Conservation (phyloP, 2,113 vertebrate species). For the Hemicordylus capensis region DNA sequence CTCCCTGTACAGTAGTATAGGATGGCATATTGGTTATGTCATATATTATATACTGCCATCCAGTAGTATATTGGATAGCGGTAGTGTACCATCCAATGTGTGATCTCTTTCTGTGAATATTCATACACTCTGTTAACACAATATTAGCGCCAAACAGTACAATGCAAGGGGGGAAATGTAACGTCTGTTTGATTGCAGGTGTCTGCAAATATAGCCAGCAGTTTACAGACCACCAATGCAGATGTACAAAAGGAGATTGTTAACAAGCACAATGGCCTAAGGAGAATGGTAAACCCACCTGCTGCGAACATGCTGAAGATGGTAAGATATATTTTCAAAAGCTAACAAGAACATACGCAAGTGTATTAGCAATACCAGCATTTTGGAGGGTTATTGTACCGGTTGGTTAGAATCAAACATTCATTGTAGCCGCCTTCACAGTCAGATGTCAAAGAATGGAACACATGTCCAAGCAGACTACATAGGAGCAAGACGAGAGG, state of each 20-base stretch:
- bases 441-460: no score
- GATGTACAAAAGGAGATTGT: conserved; percentile 61
- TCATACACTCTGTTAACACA: neutral
- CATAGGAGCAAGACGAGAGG: no score
- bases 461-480: no score
- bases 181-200: conserved; percentile 25
- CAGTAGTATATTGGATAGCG: no score
- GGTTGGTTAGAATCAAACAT: no score
- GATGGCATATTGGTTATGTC: no score
- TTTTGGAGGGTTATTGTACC: neutral
- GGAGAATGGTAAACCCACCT: conserved; percentile 62
- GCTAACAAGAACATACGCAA: neutral
- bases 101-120: neutral
- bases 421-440: no score
- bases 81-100: neutral
- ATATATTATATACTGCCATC: no score
- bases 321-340: conserved; percentile 56
- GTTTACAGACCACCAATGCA: conserved; percentile 25
- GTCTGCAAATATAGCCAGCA: rapidly evolving
- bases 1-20: no score
- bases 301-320: conserved; percentile 73
- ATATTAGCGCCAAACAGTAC: neutral
- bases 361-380: neutral
- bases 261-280: conserved; percentile 57
- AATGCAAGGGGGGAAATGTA: neutral